Base-by-base conservation (phyloP, 2,888 invertebrate genomes). In the Conops quadrifasciatus region DNA sequence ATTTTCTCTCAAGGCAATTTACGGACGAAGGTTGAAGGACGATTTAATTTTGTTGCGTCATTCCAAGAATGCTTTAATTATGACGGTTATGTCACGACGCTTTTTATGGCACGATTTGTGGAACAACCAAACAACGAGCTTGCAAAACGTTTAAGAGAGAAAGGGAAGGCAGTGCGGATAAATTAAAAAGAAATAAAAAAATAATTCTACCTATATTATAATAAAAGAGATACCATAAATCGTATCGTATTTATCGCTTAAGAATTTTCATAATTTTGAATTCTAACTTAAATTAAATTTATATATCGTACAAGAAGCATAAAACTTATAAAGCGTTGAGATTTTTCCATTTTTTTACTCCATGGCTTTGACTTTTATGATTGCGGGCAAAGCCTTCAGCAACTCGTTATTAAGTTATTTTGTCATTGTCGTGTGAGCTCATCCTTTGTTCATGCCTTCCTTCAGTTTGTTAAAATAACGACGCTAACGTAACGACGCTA, bases 401-500 rank as follows among this genome's bases (percentile, higher is more conserved):
- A 28, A 21, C 51, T 19, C 68, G 59, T 60, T 68, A 60, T 68
- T 60, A 28, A 68, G 60, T 60, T 68, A 68, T 60, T 60, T 49
- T 60, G 49, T 68, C 68, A 62, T 68, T 68, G 68, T 68, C 60
- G 49, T 68, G 26, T n/a, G n/a, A 28, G 49, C 21, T 11, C 67
- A 16, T 59, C 60, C n/a, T 53, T 51, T 59, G 30, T 30, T 30
- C 49, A 28, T 49, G 59, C 49, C 36, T 21, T 16, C 24, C 5
- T 59, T 36, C 9, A 36, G 59, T 47, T 67, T 59, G 60, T 59
- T 60, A 60, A 67, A 67, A 60, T 47, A 67, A 67, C 60, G 51
- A 49, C 53, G 43, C 53, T 43, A 19, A 30, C 11, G 45, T n/a
- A 13, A 19, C 4, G 53, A 53, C 21, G 53, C 7, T 2, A 53